phyloP scores from a whole-genome alignment of 2,113 vertebrate genomes.

The Telmatochromis sp. region DNA sequence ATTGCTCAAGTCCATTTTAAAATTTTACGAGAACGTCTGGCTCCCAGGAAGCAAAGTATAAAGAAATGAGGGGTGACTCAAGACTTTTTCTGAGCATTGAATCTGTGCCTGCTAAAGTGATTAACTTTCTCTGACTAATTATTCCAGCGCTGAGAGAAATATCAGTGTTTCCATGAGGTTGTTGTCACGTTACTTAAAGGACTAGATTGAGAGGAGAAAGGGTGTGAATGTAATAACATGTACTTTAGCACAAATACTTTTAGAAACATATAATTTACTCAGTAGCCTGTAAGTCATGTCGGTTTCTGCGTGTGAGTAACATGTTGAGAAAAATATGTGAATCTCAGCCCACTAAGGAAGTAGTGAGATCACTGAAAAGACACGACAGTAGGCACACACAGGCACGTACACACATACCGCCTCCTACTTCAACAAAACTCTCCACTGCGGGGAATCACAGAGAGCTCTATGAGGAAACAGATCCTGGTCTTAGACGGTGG shows the following conservation, averaged over 20 bases:
- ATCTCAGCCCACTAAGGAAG: background rate
- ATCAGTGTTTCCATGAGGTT: background rate
- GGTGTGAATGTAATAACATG: background rate
- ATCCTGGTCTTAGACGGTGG: background rate
- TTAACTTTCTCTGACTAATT: background rate
- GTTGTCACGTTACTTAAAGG: background rate
- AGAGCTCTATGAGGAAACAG: conserved; percentile 20
- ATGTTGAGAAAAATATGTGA: background rate
- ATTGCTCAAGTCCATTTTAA: background rate
- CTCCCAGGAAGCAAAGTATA: background rate
- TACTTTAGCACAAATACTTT: background rate
- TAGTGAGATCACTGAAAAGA: background rate
- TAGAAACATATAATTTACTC: background rate
- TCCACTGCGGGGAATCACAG: background rate
- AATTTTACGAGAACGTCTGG: background rate
- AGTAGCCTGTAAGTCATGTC: background rate
- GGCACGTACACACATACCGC: background rate
- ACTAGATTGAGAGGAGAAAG: background rate
- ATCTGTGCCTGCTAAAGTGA: background rate
- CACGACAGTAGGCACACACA: background rate
- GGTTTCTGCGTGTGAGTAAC: background rate
- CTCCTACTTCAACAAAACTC: background rate
- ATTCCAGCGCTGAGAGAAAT: background rate
- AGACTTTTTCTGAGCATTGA: background rate
- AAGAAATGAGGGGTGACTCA: background rate